Evolutionary conservation across 2,113 vertebrate genomes (phyloP), one percentile per base, ranked within the genome.

Genomic region (Ovis canadensis): DNA sequence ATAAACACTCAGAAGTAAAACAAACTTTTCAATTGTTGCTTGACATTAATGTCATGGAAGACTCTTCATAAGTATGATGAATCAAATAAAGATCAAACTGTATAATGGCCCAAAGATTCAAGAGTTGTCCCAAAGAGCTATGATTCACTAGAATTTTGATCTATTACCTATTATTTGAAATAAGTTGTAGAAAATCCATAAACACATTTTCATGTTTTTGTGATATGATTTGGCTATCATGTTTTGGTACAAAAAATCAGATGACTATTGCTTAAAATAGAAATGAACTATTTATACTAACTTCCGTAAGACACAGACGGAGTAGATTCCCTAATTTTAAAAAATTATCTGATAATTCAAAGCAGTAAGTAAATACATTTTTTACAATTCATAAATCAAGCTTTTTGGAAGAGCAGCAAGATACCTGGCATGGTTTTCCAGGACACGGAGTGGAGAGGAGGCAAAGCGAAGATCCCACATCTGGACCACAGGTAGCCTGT

Each of bases 401-500:
- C 29, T 74, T 43, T 27, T 62, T 87, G 29, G 16, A 78, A 67
- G 0, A 84, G 27, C 0, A 67, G 12, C 36, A 97, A 2, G 10
- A 71, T 99, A 99, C 99, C 99, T 99, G 5, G 99, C 99, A 98
- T 99, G 99, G 97, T 99, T 99, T 99, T 99, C 99, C 15, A 99
- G 98, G 95, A 99, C 99, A 97, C 99, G 99, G 21, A 99, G 99
- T 0, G 99, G 99, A 0, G 99, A 99, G 64, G 99, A 99, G 31
- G 99, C 99, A 96, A 99, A 99, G 62, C 99, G 99, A 9, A 99
- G 99, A 93, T 99, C 99, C 99, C 99, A 99, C 99, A 99, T 99
- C 98, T 99, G 99, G 97, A 99, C 99, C 90, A 99, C 99, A 1
- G 99, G 99, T 98, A 99, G 98, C 40, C 99, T 99, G 98, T 99